Evolutionary conservation across 2,888 invertebrate genomes (phyloP).

Genomic region (Margaritifera margaritifera): DNA sequence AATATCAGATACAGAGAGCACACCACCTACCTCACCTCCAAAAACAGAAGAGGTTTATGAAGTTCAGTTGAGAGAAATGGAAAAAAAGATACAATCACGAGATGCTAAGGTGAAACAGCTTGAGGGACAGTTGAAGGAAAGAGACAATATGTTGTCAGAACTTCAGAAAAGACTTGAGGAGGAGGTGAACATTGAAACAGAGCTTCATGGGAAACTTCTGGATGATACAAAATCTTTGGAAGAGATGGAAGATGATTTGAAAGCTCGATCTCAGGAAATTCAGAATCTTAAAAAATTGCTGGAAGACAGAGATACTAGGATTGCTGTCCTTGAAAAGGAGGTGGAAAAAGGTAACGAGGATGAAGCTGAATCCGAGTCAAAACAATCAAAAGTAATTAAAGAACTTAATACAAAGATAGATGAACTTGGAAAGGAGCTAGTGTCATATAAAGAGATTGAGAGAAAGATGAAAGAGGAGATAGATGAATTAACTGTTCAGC

Average conservation of each 20-base stretch:
- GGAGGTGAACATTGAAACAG: constrained; percentile 39
- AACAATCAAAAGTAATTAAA: constrained; percentile 27
- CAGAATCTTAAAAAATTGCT: constrained; percentile 38
- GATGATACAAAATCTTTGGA: constrained; percentile 35
- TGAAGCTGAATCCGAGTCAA: constrained; percentile 18
- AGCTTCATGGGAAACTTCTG: constrained; percentile 31
- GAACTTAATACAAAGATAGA: constrained; percentile 39
- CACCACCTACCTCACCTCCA: constrained; percentile 16
- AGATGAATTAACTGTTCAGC: constrained; percentile 28
- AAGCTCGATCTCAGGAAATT: constrained; percentile 37
- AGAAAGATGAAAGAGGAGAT: constrained; percentile 30
- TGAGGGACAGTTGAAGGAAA: constrained; percentile 30
- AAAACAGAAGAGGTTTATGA: constrained; percentile 8
- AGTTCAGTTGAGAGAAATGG: constrained; percentile 1
- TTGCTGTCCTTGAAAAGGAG: constrained; percentile 41
- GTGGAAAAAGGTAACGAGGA: constrained; percentile 45
- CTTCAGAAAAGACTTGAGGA: constrained; percentile 43
- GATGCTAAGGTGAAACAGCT: constrained; percentile 32
- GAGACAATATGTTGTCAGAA: constrained; percentile 40
- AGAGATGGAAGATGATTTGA: constrained; percentile 34
- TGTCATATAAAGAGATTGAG: constrained; percentile 38
- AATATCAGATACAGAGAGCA: constrained; percentile 44
- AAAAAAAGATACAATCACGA: constrained; percentile 24
- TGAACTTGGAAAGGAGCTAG: constrained; percentile 38
- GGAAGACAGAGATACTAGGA: constrained; percentile 33